Percentiles rank a stretch among this genome's conserved stretches.
phyloP scores from a whole-genome alignment of 1,140 invertebrate species.

The Oncopeltus fasciatus region DNA sequence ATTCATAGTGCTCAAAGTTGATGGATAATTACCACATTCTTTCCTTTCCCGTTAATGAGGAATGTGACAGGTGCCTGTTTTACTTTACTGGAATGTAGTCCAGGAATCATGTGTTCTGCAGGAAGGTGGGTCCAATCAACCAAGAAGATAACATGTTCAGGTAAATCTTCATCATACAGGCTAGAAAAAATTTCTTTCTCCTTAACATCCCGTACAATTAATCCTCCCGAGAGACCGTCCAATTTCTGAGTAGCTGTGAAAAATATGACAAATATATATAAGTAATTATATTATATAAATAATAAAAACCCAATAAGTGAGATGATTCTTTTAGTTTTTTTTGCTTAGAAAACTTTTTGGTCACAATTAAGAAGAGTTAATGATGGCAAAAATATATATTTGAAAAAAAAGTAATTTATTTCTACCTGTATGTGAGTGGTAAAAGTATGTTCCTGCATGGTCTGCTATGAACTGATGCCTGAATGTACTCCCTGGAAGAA shows the following conservation, averaged over 20 bases:
- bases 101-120: conserved; percentile 50
- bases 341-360: neutral
- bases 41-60: neutral
- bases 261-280: neutral
- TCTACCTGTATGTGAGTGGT: conserved; percentile 48
- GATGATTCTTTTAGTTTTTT: neutral
- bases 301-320: neutral
- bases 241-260: conserved; percentile 56
- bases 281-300: neutral
- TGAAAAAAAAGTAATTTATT: neutral
- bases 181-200: conserved; percentile 41
- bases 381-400: neutral
- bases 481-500: conserved; percentile 38
- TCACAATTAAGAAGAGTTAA: neutral
- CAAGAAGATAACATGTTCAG: conserved; percentile 53
- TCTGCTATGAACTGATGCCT: conserved; percentile 38
- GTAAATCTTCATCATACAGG: conserved; percentile 53
- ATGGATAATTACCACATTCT: neutral
- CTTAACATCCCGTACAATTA: conserved; percentile 44
- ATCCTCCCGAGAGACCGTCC: conserved; percentile 62
- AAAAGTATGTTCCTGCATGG: conserved; percentile 45
- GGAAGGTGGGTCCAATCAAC: conserved; percentile 65
- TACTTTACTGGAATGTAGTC: neutral
- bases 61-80: neutral
- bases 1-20: too few relatives aligned